Percentiles rank a stretch among this genome's conserved stretches.
phyloP scores from a whole-genome alignment of 2,113 vertebrate species.

The Carettochelys insculpta region DNA sequence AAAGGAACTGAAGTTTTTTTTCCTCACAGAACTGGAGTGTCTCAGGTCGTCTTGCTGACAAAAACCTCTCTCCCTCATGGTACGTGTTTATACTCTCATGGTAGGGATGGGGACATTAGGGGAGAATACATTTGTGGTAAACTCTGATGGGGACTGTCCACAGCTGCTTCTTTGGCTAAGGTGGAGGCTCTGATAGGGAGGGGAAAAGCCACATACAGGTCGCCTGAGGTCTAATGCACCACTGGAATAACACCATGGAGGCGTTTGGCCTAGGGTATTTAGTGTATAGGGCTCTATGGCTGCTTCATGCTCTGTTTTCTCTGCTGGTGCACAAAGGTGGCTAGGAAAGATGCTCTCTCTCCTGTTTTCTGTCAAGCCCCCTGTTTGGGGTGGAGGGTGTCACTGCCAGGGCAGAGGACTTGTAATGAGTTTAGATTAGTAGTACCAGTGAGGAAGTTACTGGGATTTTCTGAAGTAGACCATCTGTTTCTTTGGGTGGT shows the following conservation, averaged over 20 bases:
- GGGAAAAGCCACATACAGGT: neutral
- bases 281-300: neutral
- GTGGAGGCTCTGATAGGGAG: neutral
- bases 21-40: neutral
- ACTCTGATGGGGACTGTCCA: neutral
- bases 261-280: neutral
- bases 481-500: neutral
- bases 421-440: neutral
- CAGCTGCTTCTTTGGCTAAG: neutral
- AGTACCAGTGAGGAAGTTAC: neutral
- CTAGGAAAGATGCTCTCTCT: neutral
- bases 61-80: neutral
- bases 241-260: neutral
- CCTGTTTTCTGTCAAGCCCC: neutral
- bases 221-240: neutral
- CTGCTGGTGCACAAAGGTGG: neutral
- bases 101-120: neutral
- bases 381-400: neutral
- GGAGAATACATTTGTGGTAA: neutral
- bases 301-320: neutral
- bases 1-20: conserved; percentile 21
- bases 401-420: neutral
- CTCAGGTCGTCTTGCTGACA: neutral
- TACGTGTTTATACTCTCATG: neutral
- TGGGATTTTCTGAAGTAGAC: neutral